Evolutionary conservation across 2,888 invertebrate species (phyloP), one percentile per base, ranked within the genome.

Genomic region (Lacanobia oleracea): DNA sequence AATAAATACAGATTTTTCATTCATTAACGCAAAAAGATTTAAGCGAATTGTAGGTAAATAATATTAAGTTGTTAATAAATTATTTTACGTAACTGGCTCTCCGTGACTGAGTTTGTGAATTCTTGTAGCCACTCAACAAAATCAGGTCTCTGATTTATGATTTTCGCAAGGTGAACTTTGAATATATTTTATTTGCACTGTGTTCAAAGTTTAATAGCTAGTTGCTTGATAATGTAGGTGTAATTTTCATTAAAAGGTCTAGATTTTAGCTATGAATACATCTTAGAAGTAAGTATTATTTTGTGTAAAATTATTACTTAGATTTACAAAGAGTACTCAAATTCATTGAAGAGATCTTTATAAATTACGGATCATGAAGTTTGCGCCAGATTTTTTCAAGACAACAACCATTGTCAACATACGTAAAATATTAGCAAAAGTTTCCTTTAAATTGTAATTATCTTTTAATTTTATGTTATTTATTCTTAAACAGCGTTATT

Each of bases 1-100:
- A 67, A 67, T 79, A 71, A 73, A 76, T 70, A 57, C 57, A 65
- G 59, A 79, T 82, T 75, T 73, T 57, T n/a, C n/a, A 75, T 81
- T 82, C 6, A 75, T 75, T 68, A 81, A 73, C 59, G 54, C 54
- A 33, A 81, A 33, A 75, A 75, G 62, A 81, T 81, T 81, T 67
- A 75, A 72, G 67, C 71, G 56, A 79, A 72, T 66, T 60, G 60
- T 69, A 67, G 33, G 40, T 68, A 12, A 53, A 72, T 68, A 70
- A 79, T 66, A 72, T 82, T 72, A 81, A 81, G 67, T 78, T 82
- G 60, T 67, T 72, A 79, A 75, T 75, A 78, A 82, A 82, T 82
- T 73, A 82, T 75, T 73, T 71, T 71, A 64, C 67, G 33, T 56
- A 45, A 66, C 69, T 61, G 72, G 50, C 27, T 27, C 57, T 79